These are phyloP conservation scores for Tinamus guttatus DNA, from an alignment of 2,113 vertebrate species.

Conservation along the genomic window DNA sequence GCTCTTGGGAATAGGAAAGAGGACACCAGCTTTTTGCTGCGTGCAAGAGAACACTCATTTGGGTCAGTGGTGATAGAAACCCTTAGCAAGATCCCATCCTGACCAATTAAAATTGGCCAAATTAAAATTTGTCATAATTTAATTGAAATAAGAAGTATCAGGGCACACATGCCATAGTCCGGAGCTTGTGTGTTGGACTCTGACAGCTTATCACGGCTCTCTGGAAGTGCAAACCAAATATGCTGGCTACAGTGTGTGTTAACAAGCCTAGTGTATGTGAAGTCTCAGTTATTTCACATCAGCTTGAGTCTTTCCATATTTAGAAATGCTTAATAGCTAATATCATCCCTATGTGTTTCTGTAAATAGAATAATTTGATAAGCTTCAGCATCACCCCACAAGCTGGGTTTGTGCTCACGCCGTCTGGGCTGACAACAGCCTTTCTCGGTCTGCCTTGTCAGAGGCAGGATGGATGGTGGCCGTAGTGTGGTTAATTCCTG, in stretches of 20 bases:
- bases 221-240: neutral
- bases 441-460: neutral
- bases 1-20: neutral
- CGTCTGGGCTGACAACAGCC: neutral
- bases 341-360: neutral
- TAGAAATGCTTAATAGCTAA: neutral
- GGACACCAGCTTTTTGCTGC: neutral
- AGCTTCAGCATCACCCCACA: neutral
- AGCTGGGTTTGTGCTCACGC: neutral
- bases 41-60: constrained; percentile 17
- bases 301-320: neutral
- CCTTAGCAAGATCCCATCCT: neutral
- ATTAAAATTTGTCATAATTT: constrained; percentile 8
- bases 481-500: neutral
- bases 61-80: constrained; percentile 39
- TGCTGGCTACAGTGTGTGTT: neutral
- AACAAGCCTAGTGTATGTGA: neutral
- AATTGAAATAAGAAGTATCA: constrained; percentile 21
- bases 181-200: neutral
- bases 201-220: neutral
- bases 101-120: constrained; percentile 14
- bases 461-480: accelerated
- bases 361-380: neutral
- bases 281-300: neutral
- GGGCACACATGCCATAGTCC: neutral